Evolutionary conservation across 2,113 vertebrate species (phyloP), one percentile per base, ranked within the genome.

Genomic region (Archilochus colubris): DNA sequence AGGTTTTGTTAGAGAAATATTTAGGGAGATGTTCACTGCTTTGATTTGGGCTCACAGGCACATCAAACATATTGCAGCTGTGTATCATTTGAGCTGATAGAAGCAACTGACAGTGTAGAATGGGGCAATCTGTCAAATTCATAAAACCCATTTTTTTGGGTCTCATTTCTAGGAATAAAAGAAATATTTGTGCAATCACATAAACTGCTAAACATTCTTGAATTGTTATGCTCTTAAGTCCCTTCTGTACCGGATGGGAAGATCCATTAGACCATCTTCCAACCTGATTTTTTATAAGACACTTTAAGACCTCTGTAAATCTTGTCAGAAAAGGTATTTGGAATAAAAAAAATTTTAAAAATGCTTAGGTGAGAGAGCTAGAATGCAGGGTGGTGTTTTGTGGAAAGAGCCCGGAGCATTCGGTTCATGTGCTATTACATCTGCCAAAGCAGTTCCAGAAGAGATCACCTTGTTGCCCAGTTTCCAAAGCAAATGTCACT

Each of bases 61-160:
- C 61, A 95, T 88, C 87, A 82, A 89, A 89, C 51, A 27, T 50
- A 23, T 70, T 91, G 82, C 91, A 95, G 73, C 91, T 95, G 89
- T 28, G 14, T 74, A 80, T 67, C 1, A 0, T 5, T 67, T 36
- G 21, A 78, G 72, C n/a, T 78, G 63, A 80, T 87, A 87, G 2
- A 14, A 89, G 43, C 59, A 89, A 74, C 33, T 61, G 64, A 85
- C 55, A 63, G 40, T 27, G 14, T 36, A 86, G 85, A 95, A 83
- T 40, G 53, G 61, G 30, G n/a, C n/a, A 67, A 94, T 90, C 82
- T 85, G 64, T 91, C 33, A 70, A 86, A 88, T 38, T 77, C 68
- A 63, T 72, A 86, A 94, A 82, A 14, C 10, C 11, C 5, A 4
- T 24, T 76, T 74, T 85, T 89, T 59, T 17, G 16, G 28, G 40